phyloP scores from a whole-genome alignment of 2,888 invertebrate genomes.

The Mesoligia furuncula region DNA sequence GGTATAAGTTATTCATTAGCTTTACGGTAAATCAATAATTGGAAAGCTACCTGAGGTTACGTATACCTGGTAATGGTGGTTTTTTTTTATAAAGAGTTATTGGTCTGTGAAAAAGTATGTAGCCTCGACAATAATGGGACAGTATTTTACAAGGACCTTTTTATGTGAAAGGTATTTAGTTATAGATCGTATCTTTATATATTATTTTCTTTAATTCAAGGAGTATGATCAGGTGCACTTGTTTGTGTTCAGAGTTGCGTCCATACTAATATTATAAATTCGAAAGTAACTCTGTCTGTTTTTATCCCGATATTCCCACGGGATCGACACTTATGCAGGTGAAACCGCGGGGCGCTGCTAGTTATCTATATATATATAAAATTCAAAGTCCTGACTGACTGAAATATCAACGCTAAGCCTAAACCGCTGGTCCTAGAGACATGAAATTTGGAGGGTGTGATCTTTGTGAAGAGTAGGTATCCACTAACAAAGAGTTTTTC shows the following conservation, averaged over 20 bases:
- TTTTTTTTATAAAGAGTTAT: conserved; percentile 25
- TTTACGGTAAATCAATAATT: conserved; percentile 53
- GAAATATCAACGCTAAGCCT: too few relatives aligned
- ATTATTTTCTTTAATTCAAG: background rate
- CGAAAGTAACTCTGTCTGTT: too few relatives aligned
- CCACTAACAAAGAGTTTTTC: too few relatives aligned
- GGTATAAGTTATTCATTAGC: conserved; percentile 53
- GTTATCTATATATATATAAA: too few relatives aligned
- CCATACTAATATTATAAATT: too few relatives aligned
- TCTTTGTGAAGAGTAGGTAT: too few relatives aligned
- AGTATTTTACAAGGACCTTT: conserved; percentile 30
- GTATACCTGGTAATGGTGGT: conserved; percentile 28
- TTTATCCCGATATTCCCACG: too few relatives aligned
- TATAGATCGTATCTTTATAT: conserved; percentile 11
- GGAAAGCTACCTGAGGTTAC: conserved; percentile 51
- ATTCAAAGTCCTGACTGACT: too few relatives aligned
- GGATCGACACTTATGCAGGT: too few relatives aligned
- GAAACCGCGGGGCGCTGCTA: too few relatives aligned
- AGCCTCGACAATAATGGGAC: conserved; percentile 18
- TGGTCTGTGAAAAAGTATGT: conserved; percentile 16
- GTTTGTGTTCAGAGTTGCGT: background rate
- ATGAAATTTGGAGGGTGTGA: too few relatives aligned
- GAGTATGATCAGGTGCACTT: background rate
- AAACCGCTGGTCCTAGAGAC: too few relatives aligned
- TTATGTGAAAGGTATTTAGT: conserved; percentile 24